Evolutionary conservation across 2,113 vertebrate species (phyloP).

Genomic region (Oostethus manadensis): DNA sequence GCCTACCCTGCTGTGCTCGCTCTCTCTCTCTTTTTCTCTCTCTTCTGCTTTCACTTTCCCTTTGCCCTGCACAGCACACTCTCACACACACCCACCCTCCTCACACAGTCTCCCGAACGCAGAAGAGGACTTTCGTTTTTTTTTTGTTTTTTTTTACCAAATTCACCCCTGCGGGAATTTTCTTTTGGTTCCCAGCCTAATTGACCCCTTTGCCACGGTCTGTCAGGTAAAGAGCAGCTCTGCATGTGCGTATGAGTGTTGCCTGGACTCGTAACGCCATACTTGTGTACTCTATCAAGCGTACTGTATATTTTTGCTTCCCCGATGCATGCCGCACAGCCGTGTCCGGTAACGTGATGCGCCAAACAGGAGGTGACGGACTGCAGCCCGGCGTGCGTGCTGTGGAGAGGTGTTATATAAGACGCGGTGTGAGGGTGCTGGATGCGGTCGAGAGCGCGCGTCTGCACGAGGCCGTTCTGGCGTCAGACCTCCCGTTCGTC

Average conservation of each 20-base stretch:
- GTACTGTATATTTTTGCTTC: background rate
- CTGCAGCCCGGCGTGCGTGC: conserved; percentile 56
- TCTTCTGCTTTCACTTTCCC: conserved; percentile 47
- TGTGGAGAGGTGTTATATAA: conserved; percentile 70
- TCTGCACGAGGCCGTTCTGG: conserved; percentile 45
- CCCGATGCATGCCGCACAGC: background rate
- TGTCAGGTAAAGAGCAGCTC: conserved; percentile 55
- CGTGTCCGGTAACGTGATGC: background rate
- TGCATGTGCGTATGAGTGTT: conserved; percentile 13
- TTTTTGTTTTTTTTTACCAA: background rate
- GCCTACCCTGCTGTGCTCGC: conserved; percentile 55
- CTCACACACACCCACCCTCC: conserved; percentile 36
- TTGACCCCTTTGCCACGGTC: conserved; percentile 44
- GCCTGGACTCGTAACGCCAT: background rate
- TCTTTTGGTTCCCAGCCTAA: conserved; percentile 41
- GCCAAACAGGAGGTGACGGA: conserved; percentile 39
- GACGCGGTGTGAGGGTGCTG: conserved; percentile 58
- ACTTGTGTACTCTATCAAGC: background rate
- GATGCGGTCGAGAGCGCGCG: conserved; percentile 39
- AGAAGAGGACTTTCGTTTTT: conserved; percentile 39
- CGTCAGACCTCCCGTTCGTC: conserved; percentile 7
- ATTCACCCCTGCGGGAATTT: conserved; percentile 33
- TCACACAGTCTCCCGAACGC: conserved; percentile 50
- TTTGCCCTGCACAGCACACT: conserved; percentile 38
- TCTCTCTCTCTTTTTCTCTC: conserved; percentile 53